Base-by-base conservation (phyloP, 2,888 invertebrate species). In the Aspidiotus rigidus region DNA sequence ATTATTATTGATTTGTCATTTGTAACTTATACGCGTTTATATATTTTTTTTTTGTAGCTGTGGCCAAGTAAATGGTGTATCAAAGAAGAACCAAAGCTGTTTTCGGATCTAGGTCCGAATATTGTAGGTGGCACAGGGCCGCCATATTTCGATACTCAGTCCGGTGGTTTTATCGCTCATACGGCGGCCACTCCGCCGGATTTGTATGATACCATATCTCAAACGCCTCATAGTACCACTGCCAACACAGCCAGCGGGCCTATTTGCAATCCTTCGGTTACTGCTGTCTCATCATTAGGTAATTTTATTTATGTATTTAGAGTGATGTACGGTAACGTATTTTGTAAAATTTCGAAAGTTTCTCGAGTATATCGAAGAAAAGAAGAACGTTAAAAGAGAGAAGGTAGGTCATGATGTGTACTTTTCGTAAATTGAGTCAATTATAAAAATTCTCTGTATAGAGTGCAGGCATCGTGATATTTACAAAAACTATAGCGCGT, bases 51-150 rank as follows among this genome's bases (percentile, higher is more conserved):
- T 28, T 74, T 76, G 74, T 81, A 88, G 88, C 82, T 89, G 73
- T 91, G 91, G 83, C 88, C 92, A 73, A 85, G 86, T 72, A 93
- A 93, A 81, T 92, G 92, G 92, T 89, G 89, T 79, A 86, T 92
- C 77, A 92, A 93, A 79, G 92, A 93, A 79, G 91, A 92, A 77
- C 90, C 91, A 81, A 92, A 92, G 80, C 80, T 92, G 64, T 80
- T 92, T 72, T 90, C 90, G 62, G 92, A 92, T 78, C 82, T 92
- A 61, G 89, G 89, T 41, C 83, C 83, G 73, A 80, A 82, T 54
- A 82, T 82, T 63, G 81, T 77, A 17, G 77, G 77, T 69, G 77
- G 77, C 16, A 76, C 76, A 70, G 77, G 77, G 17, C 76, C 76
- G 13, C 76, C 76, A 16, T 77, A 77, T 74, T 76, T 76, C 73